A percentile compares a stretch with the other conserved stretches of the same genome.
Evolutionary conservation across 2,797 vertebrate genomes (phyloP).

Genomic region (Rachycentron canadum): DNA sequence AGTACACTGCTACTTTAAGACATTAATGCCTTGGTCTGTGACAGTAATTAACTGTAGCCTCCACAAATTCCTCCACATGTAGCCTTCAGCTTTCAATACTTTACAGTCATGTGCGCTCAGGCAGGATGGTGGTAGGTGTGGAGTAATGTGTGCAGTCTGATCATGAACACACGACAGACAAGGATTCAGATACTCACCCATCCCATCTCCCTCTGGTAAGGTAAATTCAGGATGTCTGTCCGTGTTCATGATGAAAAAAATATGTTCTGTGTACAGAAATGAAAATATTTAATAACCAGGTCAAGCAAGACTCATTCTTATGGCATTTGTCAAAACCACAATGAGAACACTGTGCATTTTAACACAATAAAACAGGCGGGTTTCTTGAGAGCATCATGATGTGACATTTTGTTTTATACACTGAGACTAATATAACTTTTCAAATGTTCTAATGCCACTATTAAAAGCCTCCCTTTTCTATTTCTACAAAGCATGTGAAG

Average conservation of each 20-base stretch:
- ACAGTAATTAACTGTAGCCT: neutral
- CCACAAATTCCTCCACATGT: conserved; percentile 3
- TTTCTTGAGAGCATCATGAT: conserved; percentile 3
- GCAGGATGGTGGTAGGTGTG: conserved; percentile 28
- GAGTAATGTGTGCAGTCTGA: conserved; percentile 21
- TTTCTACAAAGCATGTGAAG: conserved; percentile 46
- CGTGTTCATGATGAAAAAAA: conserved; percentile 64
- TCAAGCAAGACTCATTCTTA: neutral
- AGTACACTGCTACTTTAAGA: neutral
- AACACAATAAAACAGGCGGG: neutral
- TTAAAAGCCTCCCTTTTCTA: conserved; percentile 21
- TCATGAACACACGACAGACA: neutral
- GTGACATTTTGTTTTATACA: conserved; percentile 10
- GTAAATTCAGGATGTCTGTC: conserved; percentile 59
- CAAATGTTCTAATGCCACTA: neutral
- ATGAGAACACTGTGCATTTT: neutral
- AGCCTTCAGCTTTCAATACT: conserved; percentile 2
- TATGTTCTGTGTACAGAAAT: conserved; percentile 51
- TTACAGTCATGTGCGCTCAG: conserved; percentile 7
- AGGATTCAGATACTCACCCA: conserved; percentile 71
- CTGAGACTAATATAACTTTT: neutral
- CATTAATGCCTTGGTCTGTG: neutral
- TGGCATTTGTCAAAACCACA: neutral
- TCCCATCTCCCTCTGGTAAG: conserved; percentile 52
- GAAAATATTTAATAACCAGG: neutral